Evolutionary conservation across 2,888 invertebrate genomes (phyloP), one percentile per base, ranked within the genome.

Genomic region (Eulithis testata): DNA sequence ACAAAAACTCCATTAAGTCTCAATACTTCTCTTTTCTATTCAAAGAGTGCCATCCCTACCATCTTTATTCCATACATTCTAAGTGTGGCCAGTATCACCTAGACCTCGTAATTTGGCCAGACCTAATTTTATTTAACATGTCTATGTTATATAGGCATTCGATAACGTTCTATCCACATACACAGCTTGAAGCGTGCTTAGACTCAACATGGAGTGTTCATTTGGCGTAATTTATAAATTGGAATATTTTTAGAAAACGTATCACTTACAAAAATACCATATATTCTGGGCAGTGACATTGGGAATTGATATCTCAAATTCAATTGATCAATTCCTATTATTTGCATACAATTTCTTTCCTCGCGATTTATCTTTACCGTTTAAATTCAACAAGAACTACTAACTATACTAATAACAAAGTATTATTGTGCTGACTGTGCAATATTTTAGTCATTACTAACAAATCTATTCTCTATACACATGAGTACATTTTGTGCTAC

Each of bases 381-480:
- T 70, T 76, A 75, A 72, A 73, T 74, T 76, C 72, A 81, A 78
- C 76, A 78, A 76, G 70, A 73, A 67, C 74, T 66, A 63, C 49
- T 58, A 65, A 71, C 76, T 79, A 80, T 73, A 82, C 79, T 80
- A 83, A 40, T 78, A 79, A 75, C 77, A 75, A 75, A 69, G 70
- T 76, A 68, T 78, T 77, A 80, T 83, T 86, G 90, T 91, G 90
- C 90, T 78, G 81, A 84, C 76, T 82, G 91, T 91, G 91, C 89
- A 85, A 80, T 69, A 60, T 65, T 60, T 14, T 8, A 67, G 60
- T 69, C 66, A 52, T 76, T 78, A 80, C 76, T 81, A 80, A 80
- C 74, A 78, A 78, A 74, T 70, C 73, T 80, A 81, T 76, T 73
- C 76, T 84, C 76, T 84, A 84, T 77, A 79, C 79, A 81, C 73